Base-by-base conservation (phyloP, 2,113 vertebrate genomes). In the Salminus brasiliensis region DNA sequence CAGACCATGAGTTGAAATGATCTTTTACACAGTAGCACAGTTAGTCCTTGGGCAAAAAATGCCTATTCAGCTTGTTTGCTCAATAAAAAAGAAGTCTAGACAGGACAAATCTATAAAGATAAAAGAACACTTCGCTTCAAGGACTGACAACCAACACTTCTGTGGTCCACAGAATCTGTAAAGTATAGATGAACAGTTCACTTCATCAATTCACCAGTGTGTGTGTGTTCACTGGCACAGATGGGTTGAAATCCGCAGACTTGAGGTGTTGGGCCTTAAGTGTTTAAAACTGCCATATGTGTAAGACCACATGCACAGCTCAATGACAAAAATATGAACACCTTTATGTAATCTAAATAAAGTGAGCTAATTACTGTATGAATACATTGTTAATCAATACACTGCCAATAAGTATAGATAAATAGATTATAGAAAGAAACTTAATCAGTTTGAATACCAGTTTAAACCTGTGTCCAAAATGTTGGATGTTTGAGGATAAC, bases 51-150 rank as follows among this genome's bases (percentile, higher is more conserved):
- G 36, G 43, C 3, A 65, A 15, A 1, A 13, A 2, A 3, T 63
- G 57, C 57, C 15, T 60, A 45, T 25, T 74, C 39, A 74, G 25
- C 55, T 74, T 25, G 23, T 74, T 45, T 60, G 27, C 55, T 57
- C 34, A 55, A 59, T 60, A 43, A 63, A 21, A 18, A 21, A 63
- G n/a, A 63, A 60, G 47, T n/a, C 21, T 5, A 55, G 8, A 4
- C 52, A 55, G 1, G 9, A 25, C 7, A 55, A 25, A 41, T 27
- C 55, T 39, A 74, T 6, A 45, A 27, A 62, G 36, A 2, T 4
- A 62, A 59, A 60, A 30, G 21, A n/a, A n/a, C 9, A 30, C 7
- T 39, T 25, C 27, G 34, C 25, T 57, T 25, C 5, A 70, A 32
- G 67, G 8, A 30, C 43, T 49, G 16, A 30, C 18, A 71, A 52